Evolutionary conservation across 2,797 vertebrate genomes (phyloP).

Genomic region (Caiman crocodilus): DNA sequence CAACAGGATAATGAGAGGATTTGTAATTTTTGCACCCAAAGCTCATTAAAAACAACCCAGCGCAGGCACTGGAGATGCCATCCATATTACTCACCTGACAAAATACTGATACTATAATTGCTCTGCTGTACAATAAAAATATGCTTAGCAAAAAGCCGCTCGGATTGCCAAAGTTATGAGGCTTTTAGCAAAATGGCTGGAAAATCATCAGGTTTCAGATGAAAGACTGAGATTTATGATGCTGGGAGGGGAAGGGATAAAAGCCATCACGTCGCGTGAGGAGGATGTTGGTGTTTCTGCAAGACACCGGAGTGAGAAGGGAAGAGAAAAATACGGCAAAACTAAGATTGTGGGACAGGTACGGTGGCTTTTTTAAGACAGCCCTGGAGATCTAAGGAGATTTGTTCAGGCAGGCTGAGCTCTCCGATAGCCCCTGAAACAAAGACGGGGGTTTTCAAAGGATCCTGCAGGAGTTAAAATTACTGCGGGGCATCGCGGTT

Average conservation of each 20-base stretch:
- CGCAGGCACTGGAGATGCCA: conserved; percentile 17
- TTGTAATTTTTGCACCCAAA: conserved; percentile 55
- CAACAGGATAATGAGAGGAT: conserved; percentile 32
- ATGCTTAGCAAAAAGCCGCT: conserved; percentile 29
- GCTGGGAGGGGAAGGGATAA: not conserved
- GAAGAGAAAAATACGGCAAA: no score
- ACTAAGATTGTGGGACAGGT: not conserved
- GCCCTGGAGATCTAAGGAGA: no score
- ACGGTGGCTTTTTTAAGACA: no score
- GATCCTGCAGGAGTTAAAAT: not conserved
- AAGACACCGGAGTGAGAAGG: not conserved
- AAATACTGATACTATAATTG: conserved; percentile 11
- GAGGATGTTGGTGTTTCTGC: not conserved
- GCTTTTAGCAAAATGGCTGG: conserved; percentile 20
- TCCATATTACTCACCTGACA: conserved; percentile 51
- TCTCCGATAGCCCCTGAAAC: not conserved
- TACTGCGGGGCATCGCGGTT: not conserved
- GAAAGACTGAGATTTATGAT: conserved; percentile 1
- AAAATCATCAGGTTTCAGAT: conserved; percentile 38
- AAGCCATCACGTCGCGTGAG: not conserved
- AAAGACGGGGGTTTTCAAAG: not conserved
- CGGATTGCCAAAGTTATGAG: conserved; percentile 36
- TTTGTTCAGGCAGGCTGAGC: not conserved
- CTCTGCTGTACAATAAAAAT: conserved; percentile 21
- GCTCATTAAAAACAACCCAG: conserved; percentile 12